phyloP scores from a whole-genome alignment of 2,113 vertebrate species.

The Cichladusa arquata region DNA sequence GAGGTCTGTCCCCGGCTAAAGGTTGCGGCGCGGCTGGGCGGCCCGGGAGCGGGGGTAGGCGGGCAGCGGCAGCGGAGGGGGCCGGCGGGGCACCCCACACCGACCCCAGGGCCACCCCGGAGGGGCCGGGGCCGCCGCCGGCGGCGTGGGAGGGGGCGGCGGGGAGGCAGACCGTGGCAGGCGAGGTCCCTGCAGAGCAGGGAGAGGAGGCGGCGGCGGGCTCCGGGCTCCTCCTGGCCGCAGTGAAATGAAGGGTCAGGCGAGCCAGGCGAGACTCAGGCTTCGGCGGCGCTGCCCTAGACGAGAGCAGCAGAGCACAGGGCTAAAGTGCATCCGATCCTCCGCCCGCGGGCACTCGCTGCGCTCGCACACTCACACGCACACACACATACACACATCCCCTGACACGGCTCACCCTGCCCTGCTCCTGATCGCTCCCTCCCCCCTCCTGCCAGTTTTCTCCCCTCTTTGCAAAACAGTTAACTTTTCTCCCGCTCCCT shows the following conservation, averaged over 20 bases:
- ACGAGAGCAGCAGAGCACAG: slow-evolving; percentile 66
- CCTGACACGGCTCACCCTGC: not conserved
- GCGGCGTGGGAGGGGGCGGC: slow-evolving; percentile 60
- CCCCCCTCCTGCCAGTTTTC: slow-evolving; percentile 15
- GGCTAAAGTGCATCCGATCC: slow-evolving; percentile 78
- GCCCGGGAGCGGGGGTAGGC: slow-evolving; percentile 54
- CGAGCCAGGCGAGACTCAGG: slow-evolving; percentile 81
- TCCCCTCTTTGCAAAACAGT: slow-evolving; percentile 70
- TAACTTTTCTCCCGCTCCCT: slow-evolving; percentile 79
- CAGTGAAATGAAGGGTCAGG: slow-evolving; percentile 91
- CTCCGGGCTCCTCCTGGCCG: slow-evolving; percentile 83
- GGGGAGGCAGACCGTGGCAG: slow-evolving; percentile 73
- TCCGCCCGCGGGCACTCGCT: slow-evolving; percentile 48
- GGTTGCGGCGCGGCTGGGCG: slow-evolving; percentile 81
- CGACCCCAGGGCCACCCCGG: not conserved
- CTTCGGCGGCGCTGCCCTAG: slow-evolving; percentile 72
- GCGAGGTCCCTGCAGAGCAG: slow-evolving; percentile 77
- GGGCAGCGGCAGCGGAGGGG: slow-evolving; percentile 48
- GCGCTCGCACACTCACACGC: not conserved
- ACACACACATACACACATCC: not conserved
- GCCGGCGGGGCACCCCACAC: slow-evolving; percentile 15
- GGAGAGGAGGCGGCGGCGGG: slow-evolving; percentile 55
- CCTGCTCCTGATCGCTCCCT: slow-evolving; percentile 5
- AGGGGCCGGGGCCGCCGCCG: slow-evolving; percentile 55
- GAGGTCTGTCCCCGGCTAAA: slow-evolving; percentile 85